Percentiles rank a stretch among this genome's conserved stretches.
These are phyloP conservation scores for Zeuzera pyrina DNA, from an alignment of 2,888 invertebrate genomes.

Conservation along the genomic window DNA sequence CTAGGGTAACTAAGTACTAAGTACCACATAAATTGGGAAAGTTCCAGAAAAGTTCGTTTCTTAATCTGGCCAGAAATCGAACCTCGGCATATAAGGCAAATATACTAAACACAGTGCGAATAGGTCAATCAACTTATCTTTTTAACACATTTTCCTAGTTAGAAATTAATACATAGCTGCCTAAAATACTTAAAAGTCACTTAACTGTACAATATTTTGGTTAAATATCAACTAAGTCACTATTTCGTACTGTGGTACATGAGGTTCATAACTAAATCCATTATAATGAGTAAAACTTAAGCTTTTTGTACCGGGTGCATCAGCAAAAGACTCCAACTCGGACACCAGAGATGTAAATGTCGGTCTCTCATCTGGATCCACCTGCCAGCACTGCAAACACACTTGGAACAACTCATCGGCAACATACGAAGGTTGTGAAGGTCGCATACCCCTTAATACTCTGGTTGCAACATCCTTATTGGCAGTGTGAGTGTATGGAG, in stretches of 20 bases:
- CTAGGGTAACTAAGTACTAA: too few species aligned
- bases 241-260: slow-evolving; percentile 58
- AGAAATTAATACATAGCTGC: too few species aligned
- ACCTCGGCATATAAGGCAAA: too few species aligned
- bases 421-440: slow-evolving; percentile 82
- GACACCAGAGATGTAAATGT: slow-evolving; percentile 75
- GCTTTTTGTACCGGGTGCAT: slow-evolving; percentile 40
- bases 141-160: too few species aligned
- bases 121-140: too few species aligned
- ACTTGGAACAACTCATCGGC: slow-evolving; percentile 87
- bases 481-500: slow-evolving; percentile 81
- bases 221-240: too few species aligned
- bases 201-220: too few species aligned
- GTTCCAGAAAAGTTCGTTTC: too few species aligned
- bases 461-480: slow-evolving; percentile 79
- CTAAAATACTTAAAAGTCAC: too few species aligned
- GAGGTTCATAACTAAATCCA: slow-evolving; percentile 57
- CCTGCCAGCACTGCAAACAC: slow-evolving; percentile 88
- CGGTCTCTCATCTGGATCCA: slow-evolving; percentile 86
- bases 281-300: slow-evolving; percentile 63
- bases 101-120: too few species aligned
- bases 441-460: slow-evolving; percentile 79
- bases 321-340: slow-evolving; percentile 46
- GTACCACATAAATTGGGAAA: too few species aligned
- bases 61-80: too few species aligned